Evolutionary conservation across 2,888 invertebrate genomes (phyloP), one percentile per base, ranked within the genome.

Genomic region (Platycnemis pennipes): DNA sequence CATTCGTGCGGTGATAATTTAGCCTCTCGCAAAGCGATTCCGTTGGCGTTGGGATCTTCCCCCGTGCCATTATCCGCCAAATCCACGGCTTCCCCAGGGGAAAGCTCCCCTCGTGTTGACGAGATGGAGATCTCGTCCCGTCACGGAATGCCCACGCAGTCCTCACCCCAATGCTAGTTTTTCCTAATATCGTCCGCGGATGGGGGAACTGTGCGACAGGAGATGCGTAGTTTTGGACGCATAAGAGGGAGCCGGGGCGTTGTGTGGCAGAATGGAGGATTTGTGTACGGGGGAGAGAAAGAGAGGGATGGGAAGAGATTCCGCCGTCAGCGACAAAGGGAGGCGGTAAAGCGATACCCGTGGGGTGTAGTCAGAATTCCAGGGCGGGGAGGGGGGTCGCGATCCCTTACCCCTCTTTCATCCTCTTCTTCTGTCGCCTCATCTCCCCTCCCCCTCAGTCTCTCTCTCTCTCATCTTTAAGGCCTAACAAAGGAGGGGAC

Each of bases 311-410:
- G 11, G 91, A 53, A 19, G 91, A 91, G 69, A 91, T 91, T 69
- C 91, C 91, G 45, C 63, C 91, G 91, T 26, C 26, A 44, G 91
- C 91, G 63, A 63, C 91, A 91, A 91, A 91, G 91, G 91, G 44
- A 91, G 91, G 63, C 31, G 63, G 91, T 63, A 91, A 91, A 91
- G 91, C 91, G 91, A 91, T 91, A 91, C 91, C 69, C 91, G 91
- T 91, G 91, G 91, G 91, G 63, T 63, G 63, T 63, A 63, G 44
- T 77, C 63, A 91, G 63, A 56, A 91, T 91, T 91, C 91, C 91
- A 26, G 44, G 63, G 69, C 91, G 44, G 89, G 63, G 37, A 26
- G 77, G 77, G 56, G 44, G 91, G 91, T 63, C 91, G 26, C 77
- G 37, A 77, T 44, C 89, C 53, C 37, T 19, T 22, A 8, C 19